These are phyloP conservation scores for Daubentonia madagascariensis DNA, from an alignment of 2,113 vertebrate species.

Conservation along the genomic window DNA sequence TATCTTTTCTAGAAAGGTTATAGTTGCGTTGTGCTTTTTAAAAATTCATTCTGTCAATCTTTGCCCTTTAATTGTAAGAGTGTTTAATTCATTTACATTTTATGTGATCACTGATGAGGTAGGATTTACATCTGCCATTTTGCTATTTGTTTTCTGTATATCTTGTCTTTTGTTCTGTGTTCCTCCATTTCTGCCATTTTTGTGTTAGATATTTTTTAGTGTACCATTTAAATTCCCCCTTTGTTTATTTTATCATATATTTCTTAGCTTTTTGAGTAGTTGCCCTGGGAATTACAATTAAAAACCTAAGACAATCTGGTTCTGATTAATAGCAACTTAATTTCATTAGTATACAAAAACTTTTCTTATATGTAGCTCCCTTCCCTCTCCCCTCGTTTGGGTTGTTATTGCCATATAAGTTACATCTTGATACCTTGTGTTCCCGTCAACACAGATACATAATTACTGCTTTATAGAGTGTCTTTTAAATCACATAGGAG, in stretches of 20 bases:
- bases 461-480: not conserved
- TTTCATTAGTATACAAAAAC: not conserved
- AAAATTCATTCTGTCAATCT: not conserved
- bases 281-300: not conserved
- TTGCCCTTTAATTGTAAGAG: constrained; percentile 14
- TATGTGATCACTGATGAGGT: not conserved
- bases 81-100: constrained; percentile 15
- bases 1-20: not conserved
- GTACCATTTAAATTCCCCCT: not conserved
- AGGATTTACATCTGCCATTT: not conserved
- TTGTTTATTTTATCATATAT: not conserved
- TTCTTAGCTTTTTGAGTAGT: not conserved
- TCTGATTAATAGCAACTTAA: not conserved
- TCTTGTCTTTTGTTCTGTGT: not conserved
- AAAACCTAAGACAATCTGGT: not conserved
- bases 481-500: not conserved
- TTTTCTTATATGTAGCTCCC: not conserved
- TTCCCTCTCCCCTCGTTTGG: not conserved
- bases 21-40: not conserved
- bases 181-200: not conserved
- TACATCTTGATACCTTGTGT: not conserved
- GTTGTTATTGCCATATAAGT: not conserved
- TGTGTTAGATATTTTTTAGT: not conserved
- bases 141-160: not conserved
- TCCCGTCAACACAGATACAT: not conserved